Evolutionary conservation across 92 coral and sea anemone genomes (phyloP).

Genomic region (Epizoanthus stellaris): DNA sequence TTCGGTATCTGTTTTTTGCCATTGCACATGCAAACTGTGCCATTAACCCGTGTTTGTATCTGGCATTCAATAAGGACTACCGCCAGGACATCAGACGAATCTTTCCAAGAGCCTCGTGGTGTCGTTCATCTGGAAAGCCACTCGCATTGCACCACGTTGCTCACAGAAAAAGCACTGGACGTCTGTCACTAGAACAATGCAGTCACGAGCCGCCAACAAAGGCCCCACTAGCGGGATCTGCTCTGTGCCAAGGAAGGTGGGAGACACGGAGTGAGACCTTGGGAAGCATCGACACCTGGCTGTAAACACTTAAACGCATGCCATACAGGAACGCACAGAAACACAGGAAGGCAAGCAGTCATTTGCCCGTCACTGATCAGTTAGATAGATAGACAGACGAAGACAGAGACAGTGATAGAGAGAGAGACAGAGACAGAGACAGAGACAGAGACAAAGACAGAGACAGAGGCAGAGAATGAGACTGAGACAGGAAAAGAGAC

Average conservation of each 20-base stretch:
- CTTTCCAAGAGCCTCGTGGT: not conserved
- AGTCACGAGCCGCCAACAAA: not conserved
- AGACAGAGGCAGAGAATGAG: no score
- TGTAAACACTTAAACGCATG: not conserved
- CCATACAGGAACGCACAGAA: no score
- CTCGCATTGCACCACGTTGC: not conserved
- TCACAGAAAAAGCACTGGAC: not conserved
- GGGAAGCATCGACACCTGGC: conserved; percentile 1
- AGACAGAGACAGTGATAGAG: no score
- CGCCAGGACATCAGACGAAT: not conserved
- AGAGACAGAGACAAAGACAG: no score
- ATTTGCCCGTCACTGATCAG: no score
- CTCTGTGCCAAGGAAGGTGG: not conserved
- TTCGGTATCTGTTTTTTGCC: conserved; percentile 21
- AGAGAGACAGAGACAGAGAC: no score
- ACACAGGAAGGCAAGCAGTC: no score
- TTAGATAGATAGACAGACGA: no score
- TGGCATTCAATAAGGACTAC: conserved; percentile 21
- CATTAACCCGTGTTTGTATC: conserved; percentile 27
- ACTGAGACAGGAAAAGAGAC: no score
- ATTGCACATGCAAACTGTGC: conserved; percentile 26
- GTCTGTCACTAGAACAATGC: not conserved
- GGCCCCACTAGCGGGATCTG: not conserved
- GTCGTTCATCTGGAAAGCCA: conserved; percentile 13
- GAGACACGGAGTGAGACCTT: not conserved